Conservation (phyloP, 2,797 vertebrate species). For the Aeoliscus strigatus region DNA sequence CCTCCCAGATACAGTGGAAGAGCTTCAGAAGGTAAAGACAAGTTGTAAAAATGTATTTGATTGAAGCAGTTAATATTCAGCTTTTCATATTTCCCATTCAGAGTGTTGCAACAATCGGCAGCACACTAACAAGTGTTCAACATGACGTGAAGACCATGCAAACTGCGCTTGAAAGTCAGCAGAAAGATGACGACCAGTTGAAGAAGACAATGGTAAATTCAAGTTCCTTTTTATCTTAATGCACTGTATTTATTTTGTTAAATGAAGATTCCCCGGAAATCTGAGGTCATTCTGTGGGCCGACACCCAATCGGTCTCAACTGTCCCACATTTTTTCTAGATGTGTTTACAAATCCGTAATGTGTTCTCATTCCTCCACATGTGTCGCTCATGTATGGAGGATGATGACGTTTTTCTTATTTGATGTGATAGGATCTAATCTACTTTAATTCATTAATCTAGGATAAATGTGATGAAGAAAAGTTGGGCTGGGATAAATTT, state of each 20-base stretch:
- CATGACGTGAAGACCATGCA: conserved; percentile 90
- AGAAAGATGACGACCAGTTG: conserved; percentile 70
- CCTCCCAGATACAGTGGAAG: conserved; percentile 89
- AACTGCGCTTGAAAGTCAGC: conserved; percentile 81
- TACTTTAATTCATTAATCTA: no score
- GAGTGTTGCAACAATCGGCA: conserved; percentile 95
- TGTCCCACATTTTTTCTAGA: no score
- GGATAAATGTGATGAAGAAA: no score
- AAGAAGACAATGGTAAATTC: conserved; percentile 60
- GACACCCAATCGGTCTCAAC: no score
- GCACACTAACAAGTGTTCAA: conserved; percentile 90
- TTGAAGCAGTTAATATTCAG: not conserved
- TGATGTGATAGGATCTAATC: no score
- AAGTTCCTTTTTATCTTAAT: not conserved
- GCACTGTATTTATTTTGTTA: not conserved
- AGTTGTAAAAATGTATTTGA: not conserved
- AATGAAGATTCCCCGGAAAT: not conserved
- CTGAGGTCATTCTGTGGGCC: no score
- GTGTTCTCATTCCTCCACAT: no score
- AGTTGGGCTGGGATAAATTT: no score
- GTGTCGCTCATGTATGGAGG: no score
- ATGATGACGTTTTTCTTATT: no score
- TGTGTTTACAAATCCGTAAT: no score
- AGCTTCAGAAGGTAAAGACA: conserved; percentile 89
- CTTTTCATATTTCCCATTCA: conserved; percentile 49